These are phyloP conservation scores for Acanthornis magna DNA, from an alignment of 2,797 vertebrate genomes.

Conservation along the genomic window DNA sequence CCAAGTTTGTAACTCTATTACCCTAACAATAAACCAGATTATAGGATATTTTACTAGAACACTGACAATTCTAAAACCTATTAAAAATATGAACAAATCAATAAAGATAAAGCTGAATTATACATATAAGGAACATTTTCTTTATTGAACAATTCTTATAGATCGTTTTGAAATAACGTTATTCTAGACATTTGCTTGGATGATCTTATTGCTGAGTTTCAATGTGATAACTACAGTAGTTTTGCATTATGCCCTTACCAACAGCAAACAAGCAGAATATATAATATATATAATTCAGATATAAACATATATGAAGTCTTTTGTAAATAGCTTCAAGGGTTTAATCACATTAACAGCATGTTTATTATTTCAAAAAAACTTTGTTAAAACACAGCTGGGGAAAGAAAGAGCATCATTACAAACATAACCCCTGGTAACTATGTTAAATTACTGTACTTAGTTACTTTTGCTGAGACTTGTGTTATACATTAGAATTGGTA, in stretches of 20 bases:
- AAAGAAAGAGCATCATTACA: not conserved
- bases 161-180: constrained; percentile 15
- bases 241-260: constrained; percentile 42
- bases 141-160: constrained; percentile 65
- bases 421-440: not conserved
- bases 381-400: not conserved
- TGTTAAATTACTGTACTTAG: not conserved
- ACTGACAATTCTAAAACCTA: constrained; percentile 67
- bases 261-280: constrained; percentile 17
- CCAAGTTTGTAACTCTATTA: constrained; percentile 59
- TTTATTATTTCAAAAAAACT: not conserved
- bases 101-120: constrained; percentile 67
- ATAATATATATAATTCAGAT: not conserved
- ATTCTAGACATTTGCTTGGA: constrained; percentile 38
- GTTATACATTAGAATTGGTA: not conserved
- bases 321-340: constrained; percentile 50
- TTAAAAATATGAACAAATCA: constrained; percentile 71
- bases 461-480: not conserved
- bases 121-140: constrained; percentile 58
- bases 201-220: constrained; percentile 58
- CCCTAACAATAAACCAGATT: constrained; percentile 55
- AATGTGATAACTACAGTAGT: not conserved
- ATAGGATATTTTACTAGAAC: constrained; percentile 58
- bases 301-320: constrained; percentile 17
- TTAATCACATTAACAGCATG: constrained; percentile 17